A percentile compares a stretch with the other conserved stretches of the same genome.
phyloP scores from a whole-genome alignment of 2,888 invertebrate genomes.

The Apamea monoglypha region DNA sequence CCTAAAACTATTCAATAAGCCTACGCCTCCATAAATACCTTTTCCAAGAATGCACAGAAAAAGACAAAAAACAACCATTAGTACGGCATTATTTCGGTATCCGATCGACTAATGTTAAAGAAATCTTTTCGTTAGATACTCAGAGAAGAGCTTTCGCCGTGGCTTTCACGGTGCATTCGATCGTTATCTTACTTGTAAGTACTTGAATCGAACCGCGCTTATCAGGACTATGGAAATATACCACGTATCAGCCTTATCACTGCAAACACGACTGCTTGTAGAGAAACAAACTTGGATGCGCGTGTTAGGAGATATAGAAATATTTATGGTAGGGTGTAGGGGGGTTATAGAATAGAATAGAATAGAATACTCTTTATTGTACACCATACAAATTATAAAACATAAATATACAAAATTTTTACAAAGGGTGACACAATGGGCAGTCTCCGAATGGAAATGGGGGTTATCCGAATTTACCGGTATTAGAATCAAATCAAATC shows the following conservation, averaged over 20 bases:
- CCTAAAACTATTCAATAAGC: background rate
- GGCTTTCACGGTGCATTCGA: slow-evolving; percentile 31
- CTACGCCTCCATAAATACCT: background rate
- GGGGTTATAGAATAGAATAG: too few relatives aligned
- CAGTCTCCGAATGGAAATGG: too few relatives aligned
- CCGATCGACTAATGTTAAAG: slow-evolving; percentile 6
- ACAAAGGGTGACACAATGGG: too few relatives aligned
- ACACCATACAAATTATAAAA: too few relatives aligned
- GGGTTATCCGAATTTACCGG: too few relatives aligned
- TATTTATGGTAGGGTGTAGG: too few relatives aligned
- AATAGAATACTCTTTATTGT: too few relatives aligned
- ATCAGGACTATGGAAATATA: slow-evolving; percentile 36
- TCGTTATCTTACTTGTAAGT: slow-evolving; percentile 48
- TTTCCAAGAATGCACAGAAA: background rate
- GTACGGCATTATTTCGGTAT: slow-evolving; percentile 12
- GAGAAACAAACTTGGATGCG: slow-evolving; percentile 43
- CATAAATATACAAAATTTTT: too few relatives aligned
- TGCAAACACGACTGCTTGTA: slow-evolving; percentile 24
- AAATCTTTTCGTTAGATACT: slow-evolving; percentile 25
- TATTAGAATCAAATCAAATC: too few relatives aligned
- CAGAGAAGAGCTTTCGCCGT: slow-evolving; percentile 18
- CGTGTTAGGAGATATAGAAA: slow-evolving; percentile 16
- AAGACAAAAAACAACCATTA: background rate
- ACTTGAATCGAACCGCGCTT: slow-evolving; percentile 43
- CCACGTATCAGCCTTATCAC: slow-evolving; percentile 44